Evolutionary conservation across 2,797 vertebrate genomes (phyloP), one percentile per base, ranked within the genome.

Genomic region (Melanotaenia nigrans): DNA sequence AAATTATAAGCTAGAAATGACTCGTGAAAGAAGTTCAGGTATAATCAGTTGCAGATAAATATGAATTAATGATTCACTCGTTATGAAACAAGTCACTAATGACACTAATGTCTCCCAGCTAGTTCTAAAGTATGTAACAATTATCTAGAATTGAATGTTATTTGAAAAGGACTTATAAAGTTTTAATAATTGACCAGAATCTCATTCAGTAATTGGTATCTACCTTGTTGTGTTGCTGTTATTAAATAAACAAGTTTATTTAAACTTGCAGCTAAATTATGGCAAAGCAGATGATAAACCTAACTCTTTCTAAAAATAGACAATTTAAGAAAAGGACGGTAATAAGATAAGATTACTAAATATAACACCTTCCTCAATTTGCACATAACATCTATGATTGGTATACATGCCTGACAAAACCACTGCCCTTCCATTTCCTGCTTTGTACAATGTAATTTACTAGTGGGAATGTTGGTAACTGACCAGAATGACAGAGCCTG

Each of bases 391-490:
- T 35, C 7, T 58, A 6, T 71, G 68, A 85, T 18, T 49, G 58
- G 77, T 63, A 32, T 63, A 24, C 36, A 63, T 65, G 22, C 16
- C 14, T 9, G 6, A 22, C 3, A 1, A 62, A 24, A 56, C 67
- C 59, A n/a, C 22, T 73, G 68, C 13, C 81, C 71, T 77, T 74
- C 57, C 54, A 30, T 78, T 51, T 61, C 40, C 72, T n/a, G 28
- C 71, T 84, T 63, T 63, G 42, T 58, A 49, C 56, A 25, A 78
- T 62, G 51, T 42, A 71, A 90, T 92, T 74, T 73, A 87, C 89
- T 89, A 90, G 18, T 76, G 40, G 78, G 76, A 72, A 65, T 71
- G 71, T 59, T 60, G 65, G 49, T 47, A 61, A 68, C 63, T 75
- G 80, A 90, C 81, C 83, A 58, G 36, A 73, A 55, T 35, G 33